Percentiles rank a stretch among this genome's conserved stretches.
Evolutionary conservation across 2,113 vertebrate genomes (phyloP).

Genomic region (Galbula dea): DNA sequence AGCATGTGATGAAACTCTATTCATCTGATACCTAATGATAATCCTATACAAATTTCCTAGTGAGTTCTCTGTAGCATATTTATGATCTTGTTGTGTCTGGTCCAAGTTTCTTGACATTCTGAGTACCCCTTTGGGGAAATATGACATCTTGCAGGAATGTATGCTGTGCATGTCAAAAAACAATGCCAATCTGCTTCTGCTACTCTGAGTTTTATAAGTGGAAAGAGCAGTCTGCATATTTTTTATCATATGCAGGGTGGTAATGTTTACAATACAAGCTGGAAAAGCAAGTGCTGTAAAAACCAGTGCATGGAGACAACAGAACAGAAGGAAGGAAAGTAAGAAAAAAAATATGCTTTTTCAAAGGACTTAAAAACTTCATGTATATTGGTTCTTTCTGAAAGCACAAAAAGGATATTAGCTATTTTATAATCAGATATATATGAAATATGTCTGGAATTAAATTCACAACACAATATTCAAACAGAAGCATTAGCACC

Average conservation of each 20-base stretch:
- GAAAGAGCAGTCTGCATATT: constrained; percentile 41
- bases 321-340: not conserved
- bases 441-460: not conserved
- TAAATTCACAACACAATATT: not conserved
- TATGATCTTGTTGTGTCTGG: constrained; percentile 53
- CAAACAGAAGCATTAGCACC: not conserved
- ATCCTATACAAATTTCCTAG: constrained; percentile 27
- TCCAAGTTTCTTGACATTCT: constrained; percentile 62
- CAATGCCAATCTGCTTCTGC: constrained; percentile 52
- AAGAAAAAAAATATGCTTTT: not conserved
- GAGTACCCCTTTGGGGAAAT: constrained; percentile 46
- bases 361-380: not conserved
- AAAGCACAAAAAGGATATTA: not conserved
- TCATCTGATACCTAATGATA: constrained; percentile 29
- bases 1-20: not conserved
- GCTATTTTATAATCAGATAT: not conserved
- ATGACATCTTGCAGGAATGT: constrained; percentile 55
- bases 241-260: constrained; percentile 19
- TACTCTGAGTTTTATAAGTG: constrained; percentile 43
- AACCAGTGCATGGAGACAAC: not conserved
- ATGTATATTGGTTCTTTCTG: not conserved
- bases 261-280: constrained; percentile 43
- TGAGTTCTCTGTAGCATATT: constrained; percentile 27
- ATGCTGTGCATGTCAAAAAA: constrained; percentile 37
- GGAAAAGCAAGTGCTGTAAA: constrained; percentile 19